Percentiles rank a stretch among this genome's conserved stretches.
These are phyloP conservation scores for Trypoxylus dichotomus DNA, from an alignment of 1,140 invertebrate species.

Conservation along the genomic window DNA sequence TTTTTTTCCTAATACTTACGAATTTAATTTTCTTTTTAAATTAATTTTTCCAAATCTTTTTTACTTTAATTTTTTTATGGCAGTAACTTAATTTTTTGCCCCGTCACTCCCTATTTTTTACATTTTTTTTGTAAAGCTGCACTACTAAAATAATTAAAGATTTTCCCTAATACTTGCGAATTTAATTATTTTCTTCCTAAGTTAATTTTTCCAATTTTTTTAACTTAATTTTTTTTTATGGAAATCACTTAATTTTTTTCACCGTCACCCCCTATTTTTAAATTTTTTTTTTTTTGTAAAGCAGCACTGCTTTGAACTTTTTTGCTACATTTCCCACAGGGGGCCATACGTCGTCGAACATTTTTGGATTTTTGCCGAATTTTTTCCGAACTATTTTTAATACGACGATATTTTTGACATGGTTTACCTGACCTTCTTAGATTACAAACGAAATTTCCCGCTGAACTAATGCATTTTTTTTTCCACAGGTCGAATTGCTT, in stretches of 20 bases:
- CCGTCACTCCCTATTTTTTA: no score
- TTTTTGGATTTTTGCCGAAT: slow-evolving; percentile 15
- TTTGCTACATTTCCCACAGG: background rate
- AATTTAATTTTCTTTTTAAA: no score
- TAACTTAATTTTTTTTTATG: background rate
- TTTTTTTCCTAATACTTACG: no score
- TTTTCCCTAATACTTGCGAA: background rate
- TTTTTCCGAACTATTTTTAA: background rate
- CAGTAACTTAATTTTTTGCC: no score
- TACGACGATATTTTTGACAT: background rate
- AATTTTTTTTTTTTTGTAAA: background rate
- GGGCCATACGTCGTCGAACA: background rate
- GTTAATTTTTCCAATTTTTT: background rate
- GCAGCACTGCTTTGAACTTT: background rate
- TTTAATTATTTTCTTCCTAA: slow-evolving; percentile 27
- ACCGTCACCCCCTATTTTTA: background rate
- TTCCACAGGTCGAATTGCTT: slow-evolving; percentile 83
- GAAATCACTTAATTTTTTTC: background rate
- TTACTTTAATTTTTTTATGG: no score
- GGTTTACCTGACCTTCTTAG: no score
- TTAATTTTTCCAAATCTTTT: no score
- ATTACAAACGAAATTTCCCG: no score
- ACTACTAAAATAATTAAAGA: no score
- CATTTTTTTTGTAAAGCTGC: no score
- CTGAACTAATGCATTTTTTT: slow-evolving; percentile 4